Conservation (phyloP, 1,140 invertebrate genomes). For the Drosophila nigromelanica region DNA sequence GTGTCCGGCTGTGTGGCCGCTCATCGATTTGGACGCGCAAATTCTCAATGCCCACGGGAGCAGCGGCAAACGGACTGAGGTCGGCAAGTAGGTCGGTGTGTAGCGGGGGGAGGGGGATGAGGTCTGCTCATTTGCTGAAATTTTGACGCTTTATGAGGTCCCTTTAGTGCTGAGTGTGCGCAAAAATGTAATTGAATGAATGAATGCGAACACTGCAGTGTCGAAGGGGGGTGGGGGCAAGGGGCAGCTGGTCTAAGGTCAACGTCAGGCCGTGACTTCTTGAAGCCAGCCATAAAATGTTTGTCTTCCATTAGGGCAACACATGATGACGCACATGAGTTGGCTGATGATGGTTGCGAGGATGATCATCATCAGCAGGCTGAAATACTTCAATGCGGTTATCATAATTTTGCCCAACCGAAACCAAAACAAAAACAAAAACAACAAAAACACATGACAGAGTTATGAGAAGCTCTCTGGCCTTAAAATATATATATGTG, state of each 20-base stretch:
- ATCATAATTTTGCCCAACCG: conserved; percentile 25
- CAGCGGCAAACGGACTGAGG: conserved; percentile 44
- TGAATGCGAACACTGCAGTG: conserved; percentile 20
- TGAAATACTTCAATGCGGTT: conserved; percentile 33
- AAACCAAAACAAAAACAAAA: neutral
- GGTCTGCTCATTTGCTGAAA: conserved; percentile 71
- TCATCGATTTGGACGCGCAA: conserved; percentile 63
- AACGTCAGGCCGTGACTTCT: conserved; percentile 39
- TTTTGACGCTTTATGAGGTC: conserved; percentile 82
- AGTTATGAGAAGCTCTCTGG: conserved; percentile 40
- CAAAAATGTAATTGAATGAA: conserved; percentile 82
- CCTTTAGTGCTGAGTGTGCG: conserved; percentile 81
- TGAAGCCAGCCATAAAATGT: conserved; percentile 65
- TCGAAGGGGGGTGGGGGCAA: neutral
- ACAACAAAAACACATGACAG: conserved; percentile 22
- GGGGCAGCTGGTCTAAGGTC: conserved; percentile 40
- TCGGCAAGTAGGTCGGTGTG: neutral
- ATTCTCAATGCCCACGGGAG: conserved; percentile 63
- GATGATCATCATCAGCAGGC: conserved; percentile 9
- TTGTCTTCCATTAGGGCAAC: conserved; percentile 77
- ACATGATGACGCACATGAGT: conserved; percentile 30
- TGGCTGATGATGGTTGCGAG: neutral
- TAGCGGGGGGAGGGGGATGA: conserved; percentile 6
- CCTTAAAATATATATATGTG: conserved; percentile 32
- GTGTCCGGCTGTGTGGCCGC: conserved; percentile 44